Conservation (phyloP, 1,140 invertebrate species). For the Belonocnema kinseyi region DNA sequence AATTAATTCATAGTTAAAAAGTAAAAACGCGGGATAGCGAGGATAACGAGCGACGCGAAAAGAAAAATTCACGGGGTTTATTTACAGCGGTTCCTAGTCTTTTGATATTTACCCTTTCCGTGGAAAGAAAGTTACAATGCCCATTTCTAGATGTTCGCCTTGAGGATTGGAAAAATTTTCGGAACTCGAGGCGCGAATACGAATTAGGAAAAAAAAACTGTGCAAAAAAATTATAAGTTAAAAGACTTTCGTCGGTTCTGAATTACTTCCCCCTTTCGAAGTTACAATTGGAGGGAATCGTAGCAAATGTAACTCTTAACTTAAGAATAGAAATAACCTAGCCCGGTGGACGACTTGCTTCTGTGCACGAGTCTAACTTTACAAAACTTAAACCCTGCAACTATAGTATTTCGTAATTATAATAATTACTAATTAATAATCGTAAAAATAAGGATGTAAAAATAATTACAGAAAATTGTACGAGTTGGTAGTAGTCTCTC, state of each 20-base stretch:
- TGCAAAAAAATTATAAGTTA: not conserved
- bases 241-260: not conserved
- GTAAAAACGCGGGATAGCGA: not conserved
- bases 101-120: slow-evolving; percentile 19
- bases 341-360: slow-evolving; percentile 10
- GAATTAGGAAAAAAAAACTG: slow-evolving; percentile 16
- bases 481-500: slow-evolving; percentile 22
- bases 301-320: not conserved
- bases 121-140: not conserved
- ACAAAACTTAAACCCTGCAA: not conserved
- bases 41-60: not conserved
- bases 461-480: slow-evolving; percentile 15
- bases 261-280: not conserved
- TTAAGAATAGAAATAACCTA: slow-evolving; percentile 16
- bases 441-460: slow-evolving; percentile 21
- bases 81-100: slow-evolving; percentile 24
- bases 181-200: not conserved
- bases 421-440: not conserved
- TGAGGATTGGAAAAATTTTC: not conserved
- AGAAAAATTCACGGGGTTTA: not conserved
- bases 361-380: slow-evolving; percentile 9
- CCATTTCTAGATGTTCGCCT: slow-evolving; percentile 12
- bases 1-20: not conserved
- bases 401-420: not conserved
- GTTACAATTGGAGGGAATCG: slow-evolving; percentile 14